Evolutionary conservation across 2,888 invertebrate genomes (phyloP).

Genomic region (Patella ulyssiponensis): DNA sequence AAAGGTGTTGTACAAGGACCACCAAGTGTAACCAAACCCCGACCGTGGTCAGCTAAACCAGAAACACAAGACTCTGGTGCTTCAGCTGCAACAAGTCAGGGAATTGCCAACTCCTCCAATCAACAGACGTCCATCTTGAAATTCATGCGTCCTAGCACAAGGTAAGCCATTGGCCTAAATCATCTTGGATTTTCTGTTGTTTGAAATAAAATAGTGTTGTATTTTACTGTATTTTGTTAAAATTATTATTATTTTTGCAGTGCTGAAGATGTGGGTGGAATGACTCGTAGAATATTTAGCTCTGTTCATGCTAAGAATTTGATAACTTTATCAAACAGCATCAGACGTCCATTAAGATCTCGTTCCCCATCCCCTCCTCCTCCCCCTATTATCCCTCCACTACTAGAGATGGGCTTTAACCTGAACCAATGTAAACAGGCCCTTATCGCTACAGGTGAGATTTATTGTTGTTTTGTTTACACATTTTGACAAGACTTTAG

Average conservation of each 20-base stretch:
- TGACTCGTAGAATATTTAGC: conserved; percentile 41
- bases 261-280: conserved; percentile 45
- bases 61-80: not conserved
- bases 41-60: not conserved
- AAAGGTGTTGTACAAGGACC: conserved; percentile 16
- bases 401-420: conserved; percentile 79
- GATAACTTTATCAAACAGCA: conserved; percentile 34
- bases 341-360: conserved; percentile 40
- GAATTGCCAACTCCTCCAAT: not conserved
- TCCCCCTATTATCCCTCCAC: conserved; percentile 75
- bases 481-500: too few species aligned
- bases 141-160: conserved; percentile 57
- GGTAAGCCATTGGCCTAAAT: conserved; percentile 14
- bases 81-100: not conserved
- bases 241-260: conserved; percentile 21
- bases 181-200: not conserved
- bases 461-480: not conserved
- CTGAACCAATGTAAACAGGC: conserved; percentile 77
- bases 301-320: conserved; percentile 33
- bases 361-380: conserved; percentile 69
- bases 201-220: not conserved
- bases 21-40: not conserved
- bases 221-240: not conserved
- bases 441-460: conserved; percentile 75
- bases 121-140: conserved; percentile 61